Base-by-base conservation (phyloP, 2,797 vertebrate genomes). In the Parambassis ranga region DNA sequence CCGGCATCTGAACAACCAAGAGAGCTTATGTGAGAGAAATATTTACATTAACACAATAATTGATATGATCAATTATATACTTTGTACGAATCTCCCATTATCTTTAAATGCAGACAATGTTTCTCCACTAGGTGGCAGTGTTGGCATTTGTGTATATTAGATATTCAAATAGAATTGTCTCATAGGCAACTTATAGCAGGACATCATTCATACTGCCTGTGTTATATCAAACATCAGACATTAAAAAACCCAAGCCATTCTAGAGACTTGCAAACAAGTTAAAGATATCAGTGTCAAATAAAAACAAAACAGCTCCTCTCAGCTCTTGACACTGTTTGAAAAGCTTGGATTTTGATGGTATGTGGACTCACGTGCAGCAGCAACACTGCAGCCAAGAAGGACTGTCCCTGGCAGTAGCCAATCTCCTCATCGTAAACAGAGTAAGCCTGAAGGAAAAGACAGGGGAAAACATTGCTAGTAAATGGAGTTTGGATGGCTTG, bases 401-500 rank as follows among this genome's bases (percentile, higher is more conserved):
- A 99, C 65, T 99, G 98, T 77, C 98, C 98, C 85, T 99, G 98
- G 81, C 97, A 99, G 85, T 99, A 99, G 37, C 98, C 98, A 31
- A 99, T 99, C 91, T 99, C 97, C 77, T 98, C 94, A 59, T 99
- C 98, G n/a, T 98, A 99, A 69, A 99, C 98, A 31, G 98, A 99
- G 78, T 99, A 99, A 11, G 98, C 97, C 97, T 99, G 70, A 10
- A 77, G 79, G 72, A 56, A 28, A 59, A 24, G 38, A 57, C 42
- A 65, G n/a, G n/a, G n/a, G n/a, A n/a, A n/a, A n/a, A n/a, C n/a
- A n/a, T n/a, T n/a, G n/a, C n/a, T n/a, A n/a, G n/a, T n/a, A n/a
- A n/a, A n/a, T n/a, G n/a, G n/a, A n/a, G n/a, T n/a, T n/a, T n/a
- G n/a, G n/a, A n/a, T n/a, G n/a, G n/a, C n/a, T n/a, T n/a, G n/a